Conservation (phyloP, 2,888 invertebrate species). For the Rhyacophila evoluta region DNA sequence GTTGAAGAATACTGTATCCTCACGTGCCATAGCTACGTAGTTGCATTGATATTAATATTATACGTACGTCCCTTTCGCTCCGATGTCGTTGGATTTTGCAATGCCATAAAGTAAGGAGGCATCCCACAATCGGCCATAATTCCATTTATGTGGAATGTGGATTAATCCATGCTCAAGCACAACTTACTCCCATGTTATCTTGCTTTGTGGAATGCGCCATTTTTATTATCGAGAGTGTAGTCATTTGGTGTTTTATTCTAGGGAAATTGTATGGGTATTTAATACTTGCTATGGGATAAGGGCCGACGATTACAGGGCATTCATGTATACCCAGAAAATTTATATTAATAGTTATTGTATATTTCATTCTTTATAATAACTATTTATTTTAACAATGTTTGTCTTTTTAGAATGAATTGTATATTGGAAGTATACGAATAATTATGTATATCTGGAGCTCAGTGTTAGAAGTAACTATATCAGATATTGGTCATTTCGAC, state of each 20-base stretch:
- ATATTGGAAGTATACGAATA: background rate
- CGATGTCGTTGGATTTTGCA: slow-evolving; percentile 30
- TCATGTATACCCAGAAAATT: too few species aligned
- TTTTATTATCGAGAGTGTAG: background rate
- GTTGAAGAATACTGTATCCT: background rate
- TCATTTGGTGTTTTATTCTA: background rate
- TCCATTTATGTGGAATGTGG: slow-evolving; percentile 46
- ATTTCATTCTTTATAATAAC: too few species aligned
- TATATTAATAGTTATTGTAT: too few species aligned
- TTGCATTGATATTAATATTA: background rate
- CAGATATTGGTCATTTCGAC: too few species aligned
- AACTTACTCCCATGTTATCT: slow-evolving; percentile 34
- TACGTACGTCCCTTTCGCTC: slow-evolving; percentile 35
- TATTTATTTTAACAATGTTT: too few species aligned
- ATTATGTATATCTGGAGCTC: too few species aligned
- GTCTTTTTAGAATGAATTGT: too few species aligned
- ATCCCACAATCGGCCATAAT: slow-evolving; percentile 47
- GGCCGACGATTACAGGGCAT: too few species aligned
- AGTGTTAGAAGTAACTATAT: too few species aligned
- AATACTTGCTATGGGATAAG: too few species aligned
- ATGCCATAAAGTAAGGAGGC: slow-evolving; percentile 41
- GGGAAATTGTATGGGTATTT: background rate
- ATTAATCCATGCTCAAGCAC: slow-evolving; percentile 47
- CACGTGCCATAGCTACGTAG: background rate
- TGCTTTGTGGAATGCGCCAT: slow-evolving; percentile 40